Evolutionary conservation across 2,113 vertebrate genomes (phyloP), one percentile per base, ranked within the genome.

Genomic region (Odocoileus hemionus): DNA sequence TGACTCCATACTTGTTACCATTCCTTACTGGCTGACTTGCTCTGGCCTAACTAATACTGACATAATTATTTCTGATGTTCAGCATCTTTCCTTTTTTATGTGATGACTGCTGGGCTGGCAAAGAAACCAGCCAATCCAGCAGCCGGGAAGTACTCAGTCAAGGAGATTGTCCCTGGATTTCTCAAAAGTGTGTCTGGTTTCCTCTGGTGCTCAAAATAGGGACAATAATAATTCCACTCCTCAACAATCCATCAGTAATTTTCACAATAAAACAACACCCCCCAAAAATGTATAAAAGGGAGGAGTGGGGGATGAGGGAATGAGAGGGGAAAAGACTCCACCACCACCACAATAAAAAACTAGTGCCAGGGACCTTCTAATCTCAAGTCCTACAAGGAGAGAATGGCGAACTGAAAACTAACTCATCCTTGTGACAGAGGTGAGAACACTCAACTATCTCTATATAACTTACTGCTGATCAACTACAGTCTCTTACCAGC

Each of bases 401-500:
- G 14, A 91, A 86, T 5, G 3, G 80, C n/a, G 33, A 85, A 93
- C 13, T 61, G 4, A 74, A 94, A 93, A 87, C 60, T 61, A 86
- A 78, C 19, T 33, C 50, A 17, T 58, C 83, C 64, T 43, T 79
- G 25, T 60, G 15, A 83, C 19, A 76, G 26, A 80, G 43, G 79
- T 39, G 83, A 80, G 30, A 86, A 89, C 2, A 70, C 30, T 1
- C 83, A 5, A 52, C 0, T 76, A 30, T 28, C 89, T 67, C 19
- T 21, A 55, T 33, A 60, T 21, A 88, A 58, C 45, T 95, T 88
- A 94, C 8, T 79, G 33, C 19, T 60, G 21, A 86, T 55, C 1
- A 4, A 54, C 58, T 30, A 14, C 11, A 91, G 28, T 80, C 45
- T 98, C 99, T 98, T 98, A 99, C 99, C 99, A 97, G 98, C 82